Percentiles rank a stretch among this genome's conserved stretches.
Evolutionary conservation across 2,113 vertebrate genomes (phyloP).

Genomic region (Halcyon senegalensis): DNA sequence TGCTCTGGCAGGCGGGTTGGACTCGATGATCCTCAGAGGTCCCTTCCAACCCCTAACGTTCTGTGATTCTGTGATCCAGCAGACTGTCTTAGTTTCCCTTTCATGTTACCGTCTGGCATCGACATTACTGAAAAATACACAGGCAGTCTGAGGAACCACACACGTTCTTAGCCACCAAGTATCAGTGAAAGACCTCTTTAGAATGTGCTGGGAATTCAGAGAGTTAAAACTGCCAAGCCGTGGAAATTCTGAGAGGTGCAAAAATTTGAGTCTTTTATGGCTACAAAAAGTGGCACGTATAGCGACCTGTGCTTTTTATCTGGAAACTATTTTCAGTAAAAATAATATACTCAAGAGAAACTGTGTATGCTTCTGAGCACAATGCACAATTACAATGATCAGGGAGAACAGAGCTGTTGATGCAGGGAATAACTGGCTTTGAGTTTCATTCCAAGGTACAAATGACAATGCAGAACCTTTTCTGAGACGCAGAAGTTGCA

Average conservation of each 20-base stretch:
- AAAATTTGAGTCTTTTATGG: neutral
- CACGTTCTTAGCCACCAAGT: rapidly evolving
- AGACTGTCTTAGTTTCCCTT: neutral
- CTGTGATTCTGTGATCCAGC: no score
- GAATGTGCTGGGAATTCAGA: neutral
- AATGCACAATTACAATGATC: neutral
- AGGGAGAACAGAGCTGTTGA: neutral
- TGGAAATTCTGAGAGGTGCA: neutral
- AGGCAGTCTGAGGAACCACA: neutral
- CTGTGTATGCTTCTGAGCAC: neutral
- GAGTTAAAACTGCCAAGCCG: neutral
- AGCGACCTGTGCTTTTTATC: neutral
- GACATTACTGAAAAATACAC: neutral
- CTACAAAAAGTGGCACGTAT: neutral
- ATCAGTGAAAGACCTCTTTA: neutral
- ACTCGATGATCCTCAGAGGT: neutral
- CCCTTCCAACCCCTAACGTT: no score
- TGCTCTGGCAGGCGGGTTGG: no score
- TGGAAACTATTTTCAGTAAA: neutral
- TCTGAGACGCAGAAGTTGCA: neutral
- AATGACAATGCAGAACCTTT: neutral
- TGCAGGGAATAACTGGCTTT: neutral
- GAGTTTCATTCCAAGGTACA: neutral
- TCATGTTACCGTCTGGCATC: neutral
- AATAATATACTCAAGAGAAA: neutral